phyloP scores from a whole-genome alignment of 2,797 vertebrate genomes.

The Sciurus carolinensis region DNA sequence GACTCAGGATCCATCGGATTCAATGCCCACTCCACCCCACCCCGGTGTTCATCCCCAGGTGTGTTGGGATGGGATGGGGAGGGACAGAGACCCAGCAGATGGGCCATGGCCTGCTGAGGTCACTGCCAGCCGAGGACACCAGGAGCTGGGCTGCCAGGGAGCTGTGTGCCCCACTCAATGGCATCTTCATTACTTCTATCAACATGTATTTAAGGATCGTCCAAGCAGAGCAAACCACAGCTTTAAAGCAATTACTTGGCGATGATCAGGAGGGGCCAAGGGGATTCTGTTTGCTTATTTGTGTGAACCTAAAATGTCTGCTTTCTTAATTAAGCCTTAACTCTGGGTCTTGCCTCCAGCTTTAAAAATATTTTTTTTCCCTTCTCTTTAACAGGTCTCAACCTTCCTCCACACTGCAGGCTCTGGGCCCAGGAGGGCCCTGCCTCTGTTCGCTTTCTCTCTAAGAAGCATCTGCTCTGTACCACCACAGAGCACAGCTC shows the following conservation, averaged over 20 bases:
- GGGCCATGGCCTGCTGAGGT: not conserved
- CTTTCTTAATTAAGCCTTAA: conserved; percentile 80
- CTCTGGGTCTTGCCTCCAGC: conserved; percentile 72
- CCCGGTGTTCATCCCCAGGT: not conserved
- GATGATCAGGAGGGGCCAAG: conserved; percentile 66
- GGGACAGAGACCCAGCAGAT: not conserved
- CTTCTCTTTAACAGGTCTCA: conserved; percentile 7
- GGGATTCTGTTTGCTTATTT: conserved; percentile 78
- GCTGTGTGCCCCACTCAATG: not conserved
- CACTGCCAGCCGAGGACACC: not conserved
- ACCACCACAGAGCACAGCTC: not conserved
- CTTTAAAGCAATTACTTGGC: conserved; percentile 80
- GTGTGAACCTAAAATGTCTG: conserved; percentile 67
- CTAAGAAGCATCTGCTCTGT: not conserved
- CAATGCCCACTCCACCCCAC: rapidly evolving
- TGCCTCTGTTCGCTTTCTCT: conserved; percentile 19
- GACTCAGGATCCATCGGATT: not conserved
- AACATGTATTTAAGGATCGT: conserved; percentile 65
- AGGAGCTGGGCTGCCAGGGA: not conserved
- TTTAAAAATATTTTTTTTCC: not conserved
- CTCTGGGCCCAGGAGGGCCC: not conserved
- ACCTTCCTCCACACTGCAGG: not conserved
- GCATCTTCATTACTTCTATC: not conserved
- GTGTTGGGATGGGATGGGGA: not conserved
- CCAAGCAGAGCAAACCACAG: conserved; percentile 69